These are phyloP conservation scores for Hydrotaea diabolus DNA, from an alignment of 2,888 invertebrate genomes.

Conservation along the genomic window DNA sequence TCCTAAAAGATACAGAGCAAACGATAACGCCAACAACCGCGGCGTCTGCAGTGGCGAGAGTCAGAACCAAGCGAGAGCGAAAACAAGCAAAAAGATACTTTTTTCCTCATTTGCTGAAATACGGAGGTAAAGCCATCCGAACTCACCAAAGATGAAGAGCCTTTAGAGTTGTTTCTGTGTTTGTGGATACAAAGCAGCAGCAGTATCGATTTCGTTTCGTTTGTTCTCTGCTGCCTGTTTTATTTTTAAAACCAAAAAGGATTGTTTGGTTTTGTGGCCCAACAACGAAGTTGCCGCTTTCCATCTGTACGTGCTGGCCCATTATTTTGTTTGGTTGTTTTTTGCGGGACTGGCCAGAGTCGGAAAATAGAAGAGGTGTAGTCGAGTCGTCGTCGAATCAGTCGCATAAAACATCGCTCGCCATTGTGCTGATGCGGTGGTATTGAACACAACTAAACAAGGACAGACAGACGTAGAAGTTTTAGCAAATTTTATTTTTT, in stretches of 20 bases:
- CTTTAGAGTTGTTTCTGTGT: conserved; percentile 10
- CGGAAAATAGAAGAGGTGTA: not conserved
- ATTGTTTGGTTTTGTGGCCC: not conserved
- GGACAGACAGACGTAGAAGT: not conserved
- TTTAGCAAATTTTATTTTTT: not conserved
- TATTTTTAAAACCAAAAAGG: conserved; percentile 33
- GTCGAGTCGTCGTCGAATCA: not conserved
- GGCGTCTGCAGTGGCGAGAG: too few species aligned
- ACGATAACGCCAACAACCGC: not conserved
- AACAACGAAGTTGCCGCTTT: not conserved
- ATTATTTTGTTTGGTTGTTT: not conserved
- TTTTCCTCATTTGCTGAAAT: not conserved
- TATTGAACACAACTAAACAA: not conserved
- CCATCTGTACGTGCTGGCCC: not conserved
- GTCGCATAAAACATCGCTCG: too few species aligned
- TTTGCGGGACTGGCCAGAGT: not conserved
- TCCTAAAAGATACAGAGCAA: conserved; percentile 1
- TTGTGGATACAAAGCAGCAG: not conserved
- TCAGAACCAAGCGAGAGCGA: not conserved
- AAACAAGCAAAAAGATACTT: not conserved
- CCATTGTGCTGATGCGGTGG: not conserved
- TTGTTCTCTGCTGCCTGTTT: conserved; percentile 13
- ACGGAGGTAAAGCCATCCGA: not conserved
- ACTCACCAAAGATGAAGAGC: conserved; percentile 17
- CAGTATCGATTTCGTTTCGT: conserved; percentile 31